Percentiles rank a stretch among this genome's conserved stretches.
These are phyloP conservation scores for Oreotrochilus melanogaster DNA, from an alignment of 2,113 vertebrate genomes.

Conservation along the genomic window DNA sequence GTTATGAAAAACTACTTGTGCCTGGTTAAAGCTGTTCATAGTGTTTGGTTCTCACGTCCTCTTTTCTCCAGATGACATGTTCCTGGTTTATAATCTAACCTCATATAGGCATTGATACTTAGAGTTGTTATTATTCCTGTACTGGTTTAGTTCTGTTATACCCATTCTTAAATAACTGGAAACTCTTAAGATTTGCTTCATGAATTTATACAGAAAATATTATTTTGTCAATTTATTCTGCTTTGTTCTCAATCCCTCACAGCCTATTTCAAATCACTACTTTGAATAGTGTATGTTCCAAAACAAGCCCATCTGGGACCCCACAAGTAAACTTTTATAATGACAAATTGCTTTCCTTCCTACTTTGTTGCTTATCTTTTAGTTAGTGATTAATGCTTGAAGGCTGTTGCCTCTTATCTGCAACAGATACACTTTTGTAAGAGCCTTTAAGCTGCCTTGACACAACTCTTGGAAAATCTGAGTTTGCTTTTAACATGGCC, in stretches of 20 bases:
- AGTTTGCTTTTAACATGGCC: neutral
- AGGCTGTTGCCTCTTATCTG: neutral
- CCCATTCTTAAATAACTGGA: neutral
- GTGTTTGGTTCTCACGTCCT: neutral
- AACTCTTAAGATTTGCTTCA: neutral
- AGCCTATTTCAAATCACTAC: neutral
- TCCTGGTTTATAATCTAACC: neutral
- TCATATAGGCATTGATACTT: neutral
- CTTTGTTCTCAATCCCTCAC: neutral
- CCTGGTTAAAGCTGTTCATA: neutral
- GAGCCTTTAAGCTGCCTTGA: neutral
- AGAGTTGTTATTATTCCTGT: neutral
- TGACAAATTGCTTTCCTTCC: constrained; percentile 2
- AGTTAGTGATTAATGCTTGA: neutral
- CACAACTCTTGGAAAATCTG: neutral
- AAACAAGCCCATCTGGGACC: neutral
- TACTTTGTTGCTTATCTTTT: neutral
- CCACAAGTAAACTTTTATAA: neutral
- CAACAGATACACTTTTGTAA: neutral
- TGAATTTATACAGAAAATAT: neutral
- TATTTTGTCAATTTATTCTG: neutral
- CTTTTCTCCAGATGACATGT: neutral
- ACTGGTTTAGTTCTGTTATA: neutral
- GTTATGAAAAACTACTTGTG: neutral
- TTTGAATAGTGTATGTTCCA: neutral